Evolutionary conservation across 2,797 vertebrate genomes (phyloP).

Genomic region (Otolemur crassicaudatus): DNA sequence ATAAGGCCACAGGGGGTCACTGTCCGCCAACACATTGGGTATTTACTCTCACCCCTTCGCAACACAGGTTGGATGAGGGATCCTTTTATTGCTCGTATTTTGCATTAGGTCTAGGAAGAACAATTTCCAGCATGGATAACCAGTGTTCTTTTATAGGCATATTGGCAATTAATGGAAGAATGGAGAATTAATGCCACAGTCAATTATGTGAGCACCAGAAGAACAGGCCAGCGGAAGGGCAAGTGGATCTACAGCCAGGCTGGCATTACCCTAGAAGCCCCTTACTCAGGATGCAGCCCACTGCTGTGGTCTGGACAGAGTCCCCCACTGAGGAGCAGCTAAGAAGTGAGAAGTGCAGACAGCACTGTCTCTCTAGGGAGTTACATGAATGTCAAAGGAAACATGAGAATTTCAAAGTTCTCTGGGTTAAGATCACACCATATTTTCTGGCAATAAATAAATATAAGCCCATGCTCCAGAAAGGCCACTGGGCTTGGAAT

Average conservation of each 20-base stretch:
- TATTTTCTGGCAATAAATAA: not conserved
- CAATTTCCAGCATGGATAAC: not conserved
- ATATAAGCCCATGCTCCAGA: not conserved
- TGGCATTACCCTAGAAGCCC: no score
- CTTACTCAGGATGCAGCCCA: not conserved
- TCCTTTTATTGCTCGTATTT: not conserved
- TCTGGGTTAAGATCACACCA: not conserved
- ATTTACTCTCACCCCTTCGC: not conserved
- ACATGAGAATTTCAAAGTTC: not conserved
- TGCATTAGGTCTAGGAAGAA: conserved; percentile 23
- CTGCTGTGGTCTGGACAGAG: not conserved
- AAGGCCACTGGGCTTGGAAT: not conserved
- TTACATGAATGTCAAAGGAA: not conserved
- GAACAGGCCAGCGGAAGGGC: not conserved
- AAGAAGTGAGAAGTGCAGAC: not conserved
- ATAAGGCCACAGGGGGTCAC: not conserved
- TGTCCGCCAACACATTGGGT: not conserved
- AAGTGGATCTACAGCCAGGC: not conserved
- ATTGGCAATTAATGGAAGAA: not conserved
- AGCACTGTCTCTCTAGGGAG: not conserved
- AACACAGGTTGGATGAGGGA: not conserved
- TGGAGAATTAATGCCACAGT: not conserved
- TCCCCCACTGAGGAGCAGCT: not conserved
- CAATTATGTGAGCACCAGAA: not conserved
- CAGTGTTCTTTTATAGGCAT: not conserved